These are phyloP conservation scores for Argyrosomus regius DNA, from an alignment of 2,797 vertebrate genomes.

Conservation along the genomic window DNA sequence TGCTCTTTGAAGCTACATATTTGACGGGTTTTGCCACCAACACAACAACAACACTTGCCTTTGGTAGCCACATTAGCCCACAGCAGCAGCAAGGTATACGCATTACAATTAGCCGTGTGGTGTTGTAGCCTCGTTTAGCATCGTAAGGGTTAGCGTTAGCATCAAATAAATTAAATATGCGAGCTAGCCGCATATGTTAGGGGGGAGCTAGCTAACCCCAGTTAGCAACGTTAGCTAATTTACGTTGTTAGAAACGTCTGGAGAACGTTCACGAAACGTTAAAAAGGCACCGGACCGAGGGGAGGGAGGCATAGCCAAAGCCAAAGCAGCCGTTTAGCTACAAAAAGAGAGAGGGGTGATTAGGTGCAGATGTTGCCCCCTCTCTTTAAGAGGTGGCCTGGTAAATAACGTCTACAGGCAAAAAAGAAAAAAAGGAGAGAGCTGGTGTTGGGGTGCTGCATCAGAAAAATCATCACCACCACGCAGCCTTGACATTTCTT, in stretches of 20 bases:
- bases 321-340: constrained; percentile 60
- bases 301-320: no score
- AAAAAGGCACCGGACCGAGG: constrained; percentile 36
- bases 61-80: constrained; percentile 54
- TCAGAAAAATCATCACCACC: constrained; percentile 56
- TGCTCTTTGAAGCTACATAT: constrained; percentile 24
- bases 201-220: constrained; percentile 48
- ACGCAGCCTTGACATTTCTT: constrained; percentile 60
- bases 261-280: constrained; percentile 2
- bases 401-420: constrained; percentile 51
- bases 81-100: constrained; percentile 49
- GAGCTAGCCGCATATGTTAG: constrained; percentile 49
- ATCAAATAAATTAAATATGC: constrained; percentile 58
- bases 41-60: constrained; percentile 38
- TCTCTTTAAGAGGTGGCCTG: constrained; percentile 44
- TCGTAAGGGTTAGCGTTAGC: constrained; percentile 61
- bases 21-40: neutral
- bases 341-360: constrained; percentile 70
- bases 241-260: constrained; percentile 8
- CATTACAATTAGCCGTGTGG: constrained; percentile 71
- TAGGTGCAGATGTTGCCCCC: constrained; percentile 80
- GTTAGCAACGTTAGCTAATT: constrained; percentile 64
- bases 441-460: constrained; percentile 49
- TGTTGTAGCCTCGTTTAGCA: constrained; percentile 57
- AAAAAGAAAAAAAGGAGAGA: constrained; percentile 9